Evolutionary conservation across 2,797 vertebrate species (phyloP).

Genomic region (Microctenopoma stevenorrisi): DNA sequence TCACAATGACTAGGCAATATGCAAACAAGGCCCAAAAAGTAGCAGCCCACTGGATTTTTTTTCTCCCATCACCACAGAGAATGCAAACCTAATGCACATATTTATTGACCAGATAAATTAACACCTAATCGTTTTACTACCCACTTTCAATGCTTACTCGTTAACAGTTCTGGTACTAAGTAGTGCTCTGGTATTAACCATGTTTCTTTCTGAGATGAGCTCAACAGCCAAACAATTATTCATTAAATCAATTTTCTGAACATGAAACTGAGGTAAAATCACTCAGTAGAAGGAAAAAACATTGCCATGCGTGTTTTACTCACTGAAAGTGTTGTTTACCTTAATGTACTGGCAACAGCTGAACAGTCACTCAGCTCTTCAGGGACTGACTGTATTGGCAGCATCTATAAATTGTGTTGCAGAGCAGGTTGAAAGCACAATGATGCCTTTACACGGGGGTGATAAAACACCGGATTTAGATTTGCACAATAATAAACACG

Average conservation of each 20-base stretch:
- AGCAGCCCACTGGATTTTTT: background rate
- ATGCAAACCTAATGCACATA: background rate
- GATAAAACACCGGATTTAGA: slow-evolving; percentile 25
- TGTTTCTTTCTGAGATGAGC: background rate
- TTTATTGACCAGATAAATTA: slow-evolving; percentile 15
- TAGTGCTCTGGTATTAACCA: background rate
- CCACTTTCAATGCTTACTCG: background rate
- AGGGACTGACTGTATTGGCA: slow-evolving; percentile 13
- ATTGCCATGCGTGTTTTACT: slow-evolving; percentile 1
- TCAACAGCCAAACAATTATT: background rate
- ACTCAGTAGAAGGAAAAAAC: background rate
- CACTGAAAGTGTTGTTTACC: background rate
- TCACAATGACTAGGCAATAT: background rate
- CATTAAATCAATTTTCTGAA: background rate
- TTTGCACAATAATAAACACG: slow-evolving; percentile 41
- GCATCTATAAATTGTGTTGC: slow-evolving; percentile 33
- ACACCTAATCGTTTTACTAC: background rate
- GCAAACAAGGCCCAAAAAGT: slow-evolving; percentile 8
- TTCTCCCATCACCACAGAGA: background rate
- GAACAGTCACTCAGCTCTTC: slow-evolving; percentile 1
- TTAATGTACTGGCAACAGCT: background rate
- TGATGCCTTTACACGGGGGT: slow-evolving; percentile 23
- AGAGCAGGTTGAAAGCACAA: slow-evolving; percentile 31
- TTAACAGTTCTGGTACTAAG: background rate
- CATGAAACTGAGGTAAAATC: background rate